Conservation (phyloP, 2,113 vertebrate species). For the Sebastes schlegelii region DNA sequence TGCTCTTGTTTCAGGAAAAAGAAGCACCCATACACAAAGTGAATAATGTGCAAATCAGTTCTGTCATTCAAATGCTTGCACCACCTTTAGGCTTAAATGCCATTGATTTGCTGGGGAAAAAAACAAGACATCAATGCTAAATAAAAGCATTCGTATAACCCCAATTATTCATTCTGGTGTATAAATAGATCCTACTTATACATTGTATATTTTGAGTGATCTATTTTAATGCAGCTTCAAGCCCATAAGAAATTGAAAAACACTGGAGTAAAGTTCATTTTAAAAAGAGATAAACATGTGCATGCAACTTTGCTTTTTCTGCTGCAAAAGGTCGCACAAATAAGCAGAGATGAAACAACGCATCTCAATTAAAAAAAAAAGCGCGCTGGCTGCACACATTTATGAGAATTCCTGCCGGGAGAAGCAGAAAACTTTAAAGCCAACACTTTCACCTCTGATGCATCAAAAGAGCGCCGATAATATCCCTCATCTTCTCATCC, state of each 20-base stretch:
- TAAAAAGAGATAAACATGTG: background rate
- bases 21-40: slow-evolving; percentile 37
- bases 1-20: slow-evolving; percentile 47
- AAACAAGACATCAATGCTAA: background rate
- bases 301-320: background rate
- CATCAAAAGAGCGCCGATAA: slow-evolving; percentile 1
- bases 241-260: background rate
- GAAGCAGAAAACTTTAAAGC: slow-evolving; percentile 58
- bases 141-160: slow-evolving; percentile 5
- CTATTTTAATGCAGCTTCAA: background rate
- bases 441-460: slow-evolving; percentile 6
- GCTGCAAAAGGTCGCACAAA: background rate
- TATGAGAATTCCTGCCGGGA: slow-evolving; percentile 56
- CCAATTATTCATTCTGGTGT: background rate
- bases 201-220: background rate
- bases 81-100: slow-evolving; percentile 38
- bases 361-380: slow-evolving; percentile 21
- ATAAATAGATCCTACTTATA: slow-evolving; percentile 18
- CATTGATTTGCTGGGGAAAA: slow-evolving; percentile 3
- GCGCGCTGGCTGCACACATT: slow-evolving; percentile 11
- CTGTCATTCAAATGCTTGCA: slow-evolving; percentile 45
- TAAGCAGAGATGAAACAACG: background rate
- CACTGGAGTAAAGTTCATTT: background rate
- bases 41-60: slow-evolving; percentile 60
- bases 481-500: background rate